phyloP scores from a whole-genome alignment of 2,113 vertebrate species.

The Anhinga rufa region DNA sequence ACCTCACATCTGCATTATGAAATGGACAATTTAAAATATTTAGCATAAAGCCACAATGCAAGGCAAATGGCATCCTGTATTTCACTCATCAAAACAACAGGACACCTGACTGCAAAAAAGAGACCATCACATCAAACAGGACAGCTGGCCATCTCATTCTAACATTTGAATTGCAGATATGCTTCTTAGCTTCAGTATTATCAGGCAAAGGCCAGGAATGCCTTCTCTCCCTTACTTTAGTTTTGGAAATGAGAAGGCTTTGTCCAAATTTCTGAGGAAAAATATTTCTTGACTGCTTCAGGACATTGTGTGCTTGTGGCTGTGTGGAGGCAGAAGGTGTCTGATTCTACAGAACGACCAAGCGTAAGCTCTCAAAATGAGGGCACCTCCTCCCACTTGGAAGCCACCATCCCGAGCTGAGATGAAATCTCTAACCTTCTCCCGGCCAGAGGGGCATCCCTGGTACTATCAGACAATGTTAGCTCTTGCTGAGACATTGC shows the following conservation, averaged over 20 bases:
- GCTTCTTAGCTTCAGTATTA: background rate
- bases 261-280: background rate
- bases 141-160: background rate
- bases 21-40: background rate
- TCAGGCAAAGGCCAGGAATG: background rate
- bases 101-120: background rate
- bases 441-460: background rate
- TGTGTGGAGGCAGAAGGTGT: background rate
- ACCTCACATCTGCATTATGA: background rate
- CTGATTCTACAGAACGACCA: background rate
- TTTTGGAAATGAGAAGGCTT: background rate
- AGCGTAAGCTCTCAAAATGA: background rate
- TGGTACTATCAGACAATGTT: background rate
- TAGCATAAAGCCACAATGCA: background rate
- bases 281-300: background rate
- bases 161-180: background rate
- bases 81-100: background rate
- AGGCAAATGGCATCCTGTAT: background rate
- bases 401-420: background rate
- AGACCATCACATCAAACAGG: background rate
- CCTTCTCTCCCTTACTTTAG: background rate
- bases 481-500: background rate
- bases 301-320: background rate
- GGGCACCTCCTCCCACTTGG: background rate
- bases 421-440: background rate